These are phyloP conservation scores for Myioborus miniatus DNA, from an alignment of 2,797 vertebrate genomes.

Conservation along the genomic window DNA sequence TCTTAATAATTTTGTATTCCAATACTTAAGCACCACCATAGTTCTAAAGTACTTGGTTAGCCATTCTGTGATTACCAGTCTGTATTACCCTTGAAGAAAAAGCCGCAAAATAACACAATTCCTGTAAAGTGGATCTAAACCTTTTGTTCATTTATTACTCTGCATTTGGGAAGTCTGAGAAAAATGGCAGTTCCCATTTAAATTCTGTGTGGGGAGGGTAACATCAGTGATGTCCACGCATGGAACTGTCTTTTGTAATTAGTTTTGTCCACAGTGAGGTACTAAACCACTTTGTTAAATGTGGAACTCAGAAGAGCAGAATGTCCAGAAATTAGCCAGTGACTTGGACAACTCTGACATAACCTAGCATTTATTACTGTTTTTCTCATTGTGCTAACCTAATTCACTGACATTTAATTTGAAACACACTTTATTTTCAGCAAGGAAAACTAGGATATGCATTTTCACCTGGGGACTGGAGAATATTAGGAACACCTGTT, in stretches of 20 bases:
- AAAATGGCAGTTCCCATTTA: constrained; percentile 38
- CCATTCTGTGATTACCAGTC: not conserved
- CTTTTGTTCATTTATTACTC: constrained; percentile 20
- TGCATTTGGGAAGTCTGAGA: constrained; percentile 15
- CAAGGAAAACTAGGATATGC: not conserved
- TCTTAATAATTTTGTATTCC: not conserved
- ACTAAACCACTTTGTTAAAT: constrained; percentile 27
- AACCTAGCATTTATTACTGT: constrained; percentile 58
- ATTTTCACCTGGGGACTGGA: not conserved
- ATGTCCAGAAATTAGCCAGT: constrained; percentile 40
- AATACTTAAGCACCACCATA: not conserved
- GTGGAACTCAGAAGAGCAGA: constrained; percentile 3
- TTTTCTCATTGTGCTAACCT: constrained; percentile 51
- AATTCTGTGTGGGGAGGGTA: not conserved
- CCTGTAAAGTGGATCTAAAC: not conserved
- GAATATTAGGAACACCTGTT: not conserved
- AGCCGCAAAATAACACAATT: not conserved
- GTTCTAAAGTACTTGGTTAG: not conserved
- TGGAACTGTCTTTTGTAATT: constrained; percentile 67
- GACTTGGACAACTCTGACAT: constrained; percentile 33
- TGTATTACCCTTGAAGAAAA: not conserved
- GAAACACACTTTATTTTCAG: constrained; percentile 5
- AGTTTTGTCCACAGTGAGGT: constrained; percentile 34
- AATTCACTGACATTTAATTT: constrained; percentile 57
- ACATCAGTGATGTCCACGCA: constrained; percentile 38